Evolutionary conservation across 2,797 vertebrate species (phyloP), one percentile per base, ranked within the genome.

Genomic region (Sorex maritimensis): DNA sequence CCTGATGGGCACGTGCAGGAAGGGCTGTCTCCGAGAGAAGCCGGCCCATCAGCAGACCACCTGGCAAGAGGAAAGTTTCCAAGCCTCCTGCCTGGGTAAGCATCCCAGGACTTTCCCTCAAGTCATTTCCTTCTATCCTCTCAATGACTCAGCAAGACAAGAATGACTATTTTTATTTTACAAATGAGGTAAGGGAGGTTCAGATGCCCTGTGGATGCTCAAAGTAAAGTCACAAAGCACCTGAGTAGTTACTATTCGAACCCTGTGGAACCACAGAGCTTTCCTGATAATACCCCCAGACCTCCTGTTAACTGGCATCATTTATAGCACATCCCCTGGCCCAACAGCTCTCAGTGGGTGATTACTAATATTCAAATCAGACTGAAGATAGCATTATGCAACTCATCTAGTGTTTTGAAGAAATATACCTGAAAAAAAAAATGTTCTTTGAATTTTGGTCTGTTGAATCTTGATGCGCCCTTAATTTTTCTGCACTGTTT

Each of bases 401-500:
- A 26, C 26, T 86, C 41, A 61, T 92, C 77, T 81, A 73, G 41
- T 21, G 17, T n/a, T 95, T 81, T 85, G 91, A 30, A 77, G 69
- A 41, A n/a, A 52, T 21, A 55, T 12, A 67, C 77, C 61, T 86
- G 67, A 90, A 83, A 83, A 81, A 72, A 55, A 52, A 58, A 44
- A 75, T 79, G 80, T n/a, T 67, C 81, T 80, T 28, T 55, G 68
- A 93, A 86, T 72, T 72, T 58, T 72, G 41, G 41, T 8, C 30
- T 71, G 24, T n/a, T 2, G 11, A 0, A 2, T 69, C 55, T 73
- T 95, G 26, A 26, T 1, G 14, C 0, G 2, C 67, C 55, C 81
- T 95, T 92, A 72, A 88, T 93, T 93, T 61, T 92, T 49, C 89
- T 46, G 30, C 55, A 79, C 85, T 95, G 83, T 88, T 94, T 92